Conservation (phyloP, 2,113 vertebrate genomes). For the Onychostruthus taczanowskii region DNA sequence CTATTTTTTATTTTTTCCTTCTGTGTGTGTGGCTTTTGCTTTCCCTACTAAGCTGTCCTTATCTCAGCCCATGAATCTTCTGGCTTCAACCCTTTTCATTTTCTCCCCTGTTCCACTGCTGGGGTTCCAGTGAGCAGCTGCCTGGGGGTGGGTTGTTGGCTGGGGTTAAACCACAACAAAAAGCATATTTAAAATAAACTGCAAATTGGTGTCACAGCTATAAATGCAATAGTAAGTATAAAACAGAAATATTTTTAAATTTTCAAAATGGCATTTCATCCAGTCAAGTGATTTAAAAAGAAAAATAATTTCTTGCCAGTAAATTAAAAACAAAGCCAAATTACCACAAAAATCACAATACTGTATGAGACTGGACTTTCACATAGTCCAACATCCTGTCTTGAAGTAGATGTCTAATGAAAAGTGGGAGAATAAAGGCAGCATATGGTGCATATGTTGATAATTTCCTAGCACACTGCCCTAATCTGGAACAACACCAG, state of each 20-base stretch:
- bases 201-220: not conserved
- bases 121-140: not conserved
- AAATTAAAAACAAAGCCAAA: not conserved
- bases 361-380: not conserved
- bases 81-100: not conserved
- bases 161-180: not conserved
- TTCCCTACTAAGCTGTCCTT: not conserved
- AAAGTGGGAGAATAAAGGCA: not conserved
- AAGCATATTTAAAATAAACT: not conserved
- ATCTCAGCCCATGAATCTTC: not conserved
- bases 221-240: not conserved
- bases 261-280: not conserved
- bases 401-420: not conserved
- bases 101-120: not conserved
- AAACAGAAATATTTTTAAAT: not conserved
- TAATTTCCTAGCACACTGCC: not conserved
- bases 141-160: not conserved
- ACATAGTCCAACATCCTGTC: not conserved
- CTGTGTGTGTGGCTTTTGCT: not conserved
- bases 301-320: not conserved
- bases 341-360: not conserved
- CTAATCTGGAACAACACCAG: not conserved
- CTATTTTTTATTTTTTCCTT: not conserved
- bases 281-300: not conserved
- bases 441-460: not conserved